phyloP scores from a whole-genome alignment of 1,140 invertebrate species.

The Sitodiplosis mosellana region DNA sequence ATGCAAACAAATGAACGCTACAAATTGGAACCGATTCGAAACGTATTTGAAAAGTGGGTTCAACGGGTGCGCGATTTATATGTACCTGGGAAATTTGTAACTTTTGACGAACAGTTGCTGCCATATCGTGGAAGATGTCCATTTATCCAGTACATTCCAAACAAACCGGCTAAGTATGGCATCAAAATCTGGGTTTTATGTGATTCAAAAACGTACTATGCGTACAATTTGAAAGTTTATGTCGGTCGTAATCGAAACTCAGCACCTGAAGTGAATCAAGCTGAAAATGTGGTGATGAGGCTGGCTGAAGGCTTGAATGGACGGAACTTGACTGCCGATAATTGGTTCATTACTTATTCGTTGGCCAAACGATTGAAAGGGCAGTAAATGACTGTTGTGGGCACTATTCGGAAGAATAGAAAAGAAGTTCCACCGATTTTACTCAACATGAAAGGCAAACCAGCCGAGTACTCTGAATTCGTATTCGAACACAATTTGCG shows the following conservation, averaged over 20 bases:
- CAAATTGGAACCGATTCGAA: neutral
- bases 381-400: neutral
- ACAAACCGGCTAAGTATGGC: neutral
- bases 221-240: slow-evolving; percentile 15
- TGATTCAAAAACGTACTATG: slow-evolving; percentile 1
- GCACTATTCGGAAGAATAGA: neutral
- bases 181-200: neutral
- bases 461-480: neutral
- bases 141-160: slow-evolving; percentile 12
- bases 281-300: neutral
- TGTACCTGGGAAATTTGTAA: slow-evolving; percentile 5
- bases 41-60: neutral
- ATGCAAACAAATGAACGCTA: neutral
- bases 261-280: neutral
- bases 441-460: too few species aligned
- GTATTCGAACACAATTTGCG: neutral
- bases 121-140: slow-evolving; percentile 13
- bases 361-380: neutral
- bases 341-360: neutral
- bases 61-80: neutral
- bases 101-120: slow-evolving; percentile 16
- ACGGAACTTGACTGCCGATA: neutral
- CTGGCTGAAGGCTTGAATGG: neutral
- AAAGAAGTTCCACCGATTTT: neutral
- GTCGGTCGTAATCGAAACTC: slow-evolving; percentile 5